Conservation (phyloP, 2,113 vertebrate genomes). For the Balaenoptera acutorostrata region DNA sequence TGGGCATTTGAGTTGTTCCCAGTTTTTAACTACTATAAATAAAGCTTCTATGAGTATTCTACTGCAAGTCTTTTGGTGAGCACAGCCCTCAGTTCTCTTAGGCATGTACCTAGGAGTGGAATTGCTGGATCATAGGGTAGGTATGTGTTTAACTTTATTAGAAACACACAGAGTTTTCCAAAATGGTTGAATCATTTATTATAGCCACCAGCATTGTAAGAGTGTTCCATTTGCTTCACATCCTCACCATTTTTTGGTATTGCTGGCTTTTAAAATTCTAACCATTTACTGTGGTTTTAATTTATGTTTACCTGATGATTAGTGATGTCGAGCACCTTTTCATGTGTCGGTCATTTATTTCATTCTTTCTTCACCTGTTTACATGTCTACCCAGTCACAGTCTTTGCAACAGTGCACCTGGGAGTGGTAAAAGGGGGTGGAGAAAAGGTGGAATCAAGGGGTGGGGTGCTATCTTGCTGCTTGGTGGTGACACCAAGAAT, state of each 20-base stretch:
- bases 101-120: not conserved
- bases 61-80: not conserved
- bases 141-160: not conserved
- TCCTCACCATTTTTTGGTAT: not conserved
- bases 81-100: not conserved
- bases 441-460: not conserved
- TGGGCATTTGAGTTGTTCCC: not conserved
- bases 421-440: not conserved
- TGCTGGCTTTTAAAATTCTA: not conserved
- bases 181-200: not conserved
- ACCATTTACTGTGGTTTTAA: not conserved
- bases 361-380: not conserved
- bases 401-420: not conserved
- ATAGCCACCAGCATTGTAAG: not conserved
- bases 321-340: not conserved
- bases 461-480: not conserved
- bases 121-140: not conserved
- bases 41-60: not conserved
- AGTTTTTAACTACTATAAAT: not conserved
- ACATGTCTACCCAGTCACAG: not conserved
- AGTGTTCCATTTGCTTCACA: not conserved
- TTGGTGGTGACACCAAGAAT: not conserved
- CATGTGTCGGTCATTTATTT: not conserved
- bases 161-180: not conserved
- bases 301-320: not conserved